Conservation (phyloP, 2,888 invertebrate species). For the Lithophane leautieri region DNA sequence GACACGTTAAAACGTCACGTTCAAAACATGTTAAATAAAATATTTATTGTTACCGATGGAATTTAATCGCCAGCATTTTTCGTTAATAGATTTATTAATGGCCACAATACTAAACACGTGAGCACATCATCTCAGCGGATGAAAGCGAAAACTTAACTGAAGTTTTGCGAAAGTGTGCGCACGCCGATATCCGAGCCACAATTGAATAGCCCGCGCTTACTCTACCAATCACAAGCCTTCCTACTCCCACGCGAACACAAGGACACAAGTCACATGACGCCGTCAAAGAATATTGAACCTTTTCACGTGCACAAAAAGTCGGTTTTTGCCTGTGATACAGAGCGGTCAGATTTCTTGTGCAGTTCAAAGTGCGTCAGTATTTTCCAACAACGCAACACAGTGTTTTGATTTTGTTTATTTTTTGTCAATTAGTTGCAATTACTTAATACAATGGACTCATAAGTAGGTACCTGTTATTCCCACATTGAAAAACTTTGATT, state of each 20-base stretch:
- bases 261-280: conserved; percentile 77
- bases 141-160: conserved; percentile 86
- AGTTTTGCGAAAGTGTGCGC: conserved; percentile 86
- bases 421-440: conserved; percentile 16
- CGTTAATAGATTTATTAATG: conserved; percentile 46
- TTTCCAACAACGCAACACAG: conserved; percentile 61
- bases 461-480: not conserved
- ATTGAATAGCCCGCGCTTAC: conserved; percentile 86
- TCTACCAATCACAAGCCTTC: conserved; percentile 78
- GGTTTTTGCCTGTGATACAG: conserved; percentile 39
- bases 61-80: conserved; percentile 58
- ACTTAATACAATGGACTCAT: not conserved
- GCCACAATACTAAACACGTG: conserved; percentile 69
- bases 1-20: too few relatives aligned
- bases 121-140: conserved; percentile 81
- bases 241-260: conserved; percentile 80
- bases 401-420: conserved; percentile 27
- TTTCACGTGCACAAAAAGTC: conserved; percentile 44
- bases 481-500: not conserved
- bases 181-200: conserved; percentile 78
- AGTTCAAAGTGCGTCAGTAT: conserved; percentile 67
- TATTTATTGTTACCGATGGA: conserved; percentile 60
- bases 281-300: conserved; percentile 72
- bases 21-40: not conserved
- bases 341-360: conserved; percentile 62